Base-by-base conservation (phyloP, 1,140 invertebrate genomes). In the Drosophila seguyi region DNA sequence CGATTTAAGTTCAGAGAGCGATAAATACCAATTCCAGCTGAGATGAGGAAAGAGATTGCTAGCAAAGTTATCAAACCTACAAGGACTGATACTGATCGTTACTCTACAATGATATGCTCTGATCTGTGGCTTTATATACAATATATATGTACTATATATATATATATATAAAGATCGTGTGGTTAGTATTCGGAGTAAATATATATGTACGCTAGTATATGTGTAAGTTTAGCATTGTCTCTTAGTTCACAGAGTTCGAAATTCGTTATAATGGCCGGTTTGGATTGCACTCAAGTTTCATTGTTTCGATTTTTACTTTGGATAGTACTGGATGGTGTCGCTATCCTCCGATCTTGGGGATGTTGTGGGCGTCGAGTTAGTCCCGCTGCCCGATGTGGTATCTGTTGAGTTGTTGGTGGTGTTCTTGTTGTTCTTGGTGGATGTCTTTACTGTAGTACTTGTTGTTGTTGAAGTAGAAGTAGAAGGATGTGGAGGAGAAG, bases 201-300 rank as follows among this genome's bases (percentile, higher is more conserved):
- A 44, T 34, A 44, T 66, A 75, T 80, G 60, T 59, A 45, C 25
- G 45, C 25, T 58, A 66, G 36, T 56, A 59, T 47, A 45, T 57
- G 56, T 50, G 58, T 57, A 65, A 63, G 72, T 81, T 42, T 57
- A 34, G 44, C 38, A 20, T 53, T 53, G 56, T 59, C 48, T 59
- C 18, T 48, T 48, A n/a, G 38, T 57, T 55, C 56, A 65, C 62
- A 71, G 48, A 72, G 78, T 68, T 75, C 20, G 69, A 85, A 90
- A 90, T 85, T 88, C 85, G 85, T 73, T 62, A 73, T 62, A 69
- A 75, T 90, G 85, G 85, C 81, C 85, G 86, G 86, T 73, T 68
- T 85, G 65, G 58, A 58, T 84, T 88, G 52, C 52, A 38, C 72
- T 65, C 47, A 58, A 36, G 39, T 59, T n/a, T n/a, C 73, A 76